Conservation (phyloP, 2,113 vertebrate species). For the Microtus oregoni region DNA sequence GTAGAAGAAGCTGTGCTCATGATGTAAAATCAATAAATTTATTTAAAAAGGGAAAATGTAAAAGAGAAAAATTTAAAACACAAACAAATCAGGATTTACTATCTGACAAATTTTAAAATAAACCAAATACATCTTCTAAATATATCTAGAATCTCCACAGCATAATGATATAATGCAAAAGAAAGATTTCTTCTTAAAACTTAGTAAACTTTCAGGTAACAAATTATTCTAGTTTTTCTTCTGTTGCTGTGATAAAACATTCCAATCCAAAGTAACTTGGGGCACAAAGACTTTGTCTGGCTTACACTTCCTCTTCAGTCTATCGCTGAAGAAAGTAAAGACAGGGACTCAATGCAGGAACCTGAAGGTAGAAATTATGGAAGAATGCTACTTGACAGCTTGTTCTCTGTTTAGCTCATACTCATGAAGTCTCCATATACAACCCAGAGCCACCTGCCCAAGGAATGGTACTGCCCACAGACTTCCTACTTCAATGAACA, state of each 20-base stretch:
- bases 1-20: too few species aligned
- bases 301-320: neutral
- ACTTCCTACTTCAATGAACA: neutral
- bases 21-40: too few species aligned
- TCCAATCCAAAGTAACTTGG: neutral
- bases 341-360: neutral
- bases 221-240: neutral
- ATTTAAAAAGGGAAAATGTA: slow-evolving; percentile 49
- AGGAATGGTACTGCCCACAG: neutral
- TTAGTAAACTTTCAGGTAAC: neutral
- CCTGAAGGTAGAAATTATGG: neutral
- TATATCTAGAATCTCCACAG: neutral
- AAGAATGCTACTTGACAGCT: neutral
- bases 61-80: neutral
- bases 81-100: neutral
- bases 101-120: neutral
- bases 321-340: neutral
- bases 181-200: neutral
- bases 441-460: neutral
- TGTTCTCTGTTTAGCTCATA: neutral
- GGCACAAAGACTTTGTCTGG: neutral
- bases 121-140: neutral
- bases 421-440: neutral
- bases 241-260: neutral
- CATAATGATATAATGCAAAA: neutral